Percentiles rank a stretch among this genome's conserved stretches.
phyloP scores from a whole-genome alignment of 2,888 invertebrate genomes.

The Agrochola macilenta region DNA sequence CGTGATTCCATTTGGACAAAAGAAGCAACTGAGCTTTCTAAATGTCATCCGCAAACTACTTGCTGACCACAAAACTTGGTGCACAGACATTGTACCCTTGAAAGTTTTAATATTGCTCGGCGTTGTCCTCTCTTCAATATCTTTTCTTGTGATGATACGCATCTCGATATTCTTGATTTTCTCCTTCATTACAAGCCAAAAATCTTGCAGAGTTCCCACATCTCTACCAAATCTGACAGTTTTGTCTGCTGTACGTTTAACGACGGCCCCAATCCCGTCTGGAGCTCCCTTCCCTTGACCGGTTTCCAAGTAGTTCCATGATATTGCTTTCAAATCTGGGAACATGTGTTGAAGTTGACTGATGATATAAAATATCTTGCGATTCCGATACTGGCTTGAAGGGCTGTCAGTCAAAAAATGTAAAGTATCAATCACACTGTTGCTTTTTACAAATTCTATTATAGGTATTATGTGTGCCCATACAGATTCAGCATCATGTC shows the following conservation, averaged over 20 bases:
- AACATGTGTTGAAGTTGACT: constrained; percentile 20
- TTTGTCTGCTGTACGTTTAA: constrained; percentile 70
- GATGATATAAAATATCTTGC: constrained; percentile 39
- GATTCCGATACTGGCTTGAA: constrained; percentile 43
- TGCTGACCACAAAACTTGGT: constrained; percentile 20
- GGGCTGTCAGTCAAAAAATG: constrained; percentile 43
- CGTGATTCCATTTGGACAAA: constrained; percentile 19
- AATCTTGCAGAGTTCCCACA: constrained; percentile 15
- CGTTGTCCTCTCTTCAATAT: constrained; percentile 27
- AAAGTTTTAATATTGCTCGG: constrained; percentile 17
- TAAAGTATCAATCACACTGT: constrained; percentile 16
- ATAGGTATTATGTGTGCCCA: not conserved
- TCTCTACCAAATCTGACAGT: constrained; percentile 36
- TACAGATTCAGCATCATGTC: constrained; percentile 32
- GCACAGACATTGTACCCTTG: constrained; percentile 25
- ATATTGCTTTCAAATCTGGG: constrained; percentile 9
- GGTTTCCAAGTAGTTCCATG: constrained; percentile 70
- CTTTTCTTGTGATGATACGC: constrained; percentile 27
- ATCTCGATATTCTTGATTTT: constrained; percentile 33
- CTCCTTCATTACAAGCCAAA: constrained; percentile 13
- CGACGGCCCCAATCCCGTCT: constrained; percentile 70
- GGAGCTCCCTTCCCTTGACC: constrained; percentile 48
- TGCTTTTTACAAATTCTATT: constrained; percentile 12
- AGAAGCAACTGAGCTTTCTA: constrained; percentile 30
- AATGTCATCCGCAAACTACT: constrained; percentile 20